Evolutionary conservation across 2,113 vertebrate genomes (phyloP).

Genomic region (Tragulus kanchil): DNA sequence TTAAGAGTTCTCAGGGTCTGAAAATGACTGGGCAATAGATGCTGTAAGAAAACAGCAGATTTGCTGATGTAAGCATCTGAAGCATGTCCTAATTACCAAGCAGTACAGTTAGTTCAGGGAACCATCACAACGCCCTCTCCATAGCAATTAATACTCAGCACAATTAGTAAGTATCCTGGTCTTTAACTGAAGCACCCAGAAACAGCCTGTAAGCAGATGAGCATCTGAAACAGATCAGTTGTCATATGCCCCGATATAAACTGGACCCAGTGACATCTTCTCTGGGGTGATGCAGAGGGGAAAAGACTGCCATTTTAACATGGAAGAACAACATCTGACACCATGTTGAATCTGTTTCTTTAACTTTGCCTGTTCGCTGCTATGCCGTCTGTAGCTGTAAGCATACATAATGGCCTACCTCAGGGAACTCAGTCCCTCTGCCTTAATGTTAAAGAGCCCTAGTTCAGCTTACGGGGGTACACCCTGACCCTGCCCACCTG

Average conservation of each 20-base stretch:
- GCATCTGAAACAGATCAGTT: constrained; percentile 52
- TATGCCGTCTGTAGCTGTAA: not conserved
- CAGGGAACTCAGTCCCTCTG: not conserved
- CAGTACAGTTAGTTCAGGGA: not conserved
- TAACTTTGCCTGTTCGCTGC: not conserved
- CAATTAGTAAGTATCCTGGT: not conserved
- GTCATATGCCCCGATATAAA: not conserved
- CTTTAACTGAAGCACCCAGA: constrained; percentile 52
- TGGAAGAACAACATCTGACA: not conserved
- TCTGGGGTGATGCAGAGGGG: not conserved
- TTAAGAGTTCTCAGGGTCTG: not conserved
- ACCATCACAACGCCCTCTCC: not conserved
- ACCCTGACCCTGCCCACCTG: not conserved
- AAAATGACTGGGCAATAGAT: constrained; percentile 33
- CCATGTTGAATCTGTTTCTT: not conserved
- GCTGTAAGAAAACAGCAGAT: not conserved
- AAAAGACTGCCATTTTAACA: not conserved
- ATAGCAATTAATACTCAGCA: constrained; percentile 33
- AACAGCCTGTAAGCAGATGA: constrained; percentile 53
- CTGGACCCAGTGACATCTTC: not conserved
- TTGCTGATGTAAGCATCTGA: not conserved
- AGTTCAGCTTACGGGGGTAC: not conserved
- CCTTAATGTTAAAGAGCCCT: not conserved
- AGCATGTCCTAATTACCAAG: not conserved
- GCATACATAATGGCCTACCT: not conserved